Conservation (phyloP, 2,888 invertebrate genomes). For the Andrena flavipes region DNA sequence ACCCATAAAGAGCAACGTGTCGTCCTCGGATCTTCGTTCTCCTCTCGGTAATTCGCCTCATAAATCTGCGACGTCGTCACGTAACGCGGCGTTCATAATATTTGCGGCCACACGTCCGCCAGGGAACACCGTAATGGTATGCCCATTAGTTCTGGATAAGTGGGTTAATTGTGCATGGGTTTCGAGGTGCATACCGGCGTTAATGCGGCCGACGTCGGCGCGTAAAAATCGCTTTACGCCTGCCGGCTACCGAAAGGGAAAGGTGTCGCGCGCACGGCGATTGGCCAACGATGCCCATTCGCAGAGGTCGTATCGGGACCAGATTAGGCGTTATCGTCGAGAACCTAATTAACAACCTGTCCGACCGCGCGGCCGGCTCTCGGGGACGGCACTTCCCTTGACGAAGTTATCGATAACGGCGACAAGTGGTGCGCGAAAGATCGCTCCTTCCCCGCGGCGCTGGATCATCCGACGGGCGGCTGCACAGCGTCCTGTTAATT, state of each 20-base stretch:
- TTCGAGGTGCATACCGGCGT: slow-evolving; percentile 58
- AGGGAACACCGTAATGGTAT: slow-evolving; percentile 70
- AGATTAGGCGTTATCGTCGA: slow-evolving; percentile 64
- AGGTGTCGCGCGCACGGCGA: slow-evolving; percentile 65
- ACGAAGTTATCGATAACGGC: slow-evolving; percentile 39
- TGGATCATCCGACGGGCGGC: not conserved
- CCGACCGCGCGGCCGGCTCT: slow-evolving; percentile 10
- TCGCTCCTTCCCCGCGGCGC: not conserved
- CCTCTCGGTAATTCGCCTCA: slow-evolving; percentile 30
- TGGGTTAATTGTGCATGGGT: slow-evolving; percentile 74
- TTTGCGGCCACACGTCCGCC: slow-evolving; percentile 38
- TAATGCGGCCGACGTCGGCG: slow-evolving; percentile 62
- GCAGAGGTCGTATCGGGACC: slow-evolving; percentile 24
- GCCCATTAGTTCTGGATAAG: slow-evolving; percentile 78
- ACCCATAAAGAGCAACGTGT: not conserved
- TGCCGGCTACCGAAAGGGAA: slow-evolving; percentile 75
- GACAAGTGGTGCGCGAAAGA: not conserved
- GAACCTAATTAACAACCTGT: slow-evolving; percentile 65
- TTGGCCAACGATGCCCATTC: slow-evolving; percentile 41
- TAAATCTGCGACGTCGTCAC: slow-evolving; percentile 61
- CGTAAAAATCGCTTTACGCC: slow-evolving; percentile 74
- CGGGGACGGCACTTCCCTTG: slow-evolving; percentile 9
- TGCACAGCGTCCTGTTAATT: no score
- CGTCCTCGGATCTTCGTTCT: slow-evolving; percentile 29
- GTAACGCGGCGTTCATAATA: slow-evolving; percentile 41